Base-by-base conservation (phyloP, 2,113 vertebrate species). In the Climacteris rufus region DNA sequence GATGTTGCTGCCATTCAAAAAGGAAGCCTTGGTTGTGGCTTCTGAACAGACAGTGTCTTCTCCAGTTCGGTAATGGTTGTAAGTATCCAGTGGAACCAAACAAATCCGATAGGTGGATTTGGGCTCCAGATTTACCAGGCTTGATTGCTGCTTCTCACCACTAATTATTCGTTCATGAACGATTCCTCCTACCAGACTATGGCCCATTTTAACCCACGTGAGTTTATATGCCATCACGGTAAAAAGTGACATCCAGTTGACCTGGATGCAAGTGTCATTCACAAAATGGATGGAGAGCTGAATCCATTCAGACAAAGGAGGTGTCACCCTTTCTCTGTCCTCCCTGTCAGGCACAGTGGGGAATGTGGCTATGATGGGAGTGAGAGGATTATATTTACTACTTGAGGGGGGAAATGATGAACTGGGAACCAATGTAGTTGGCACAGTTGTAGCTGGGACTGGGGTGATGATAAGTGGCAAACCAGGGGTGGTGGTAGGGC, bases 201-300 rank as follows among this genome's bases (percentile, higher is more conserved):
- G 99, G 72, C 99, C 99, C 98, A 99, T 98, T 96, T 99, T 99
- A 89, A 99, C 99, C 99, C 99, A 99, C 0, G 99, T 99, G 89
- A 99, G 98, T 97, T 99, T 99, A 97, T 99, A 99, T 1, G 99
- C 98, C 76, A 98, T 98, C 82, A 99, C 99, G 0, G 98, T 98
- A 92, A 99, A 99, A 89, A 99, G 98, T 42, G 99, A 99, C 42
- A 98, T 98, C 99, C 99, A 99, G 97, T 98, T 98, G 87, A 99
- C 99, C 83, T 99, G 98, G 24, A 99, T 99, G 85, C 97, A 99
- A 31, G 98, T 99, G 77, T 99, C 98, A 83, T 99, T 99, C 82
- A 99, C 98, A 70, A 99, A 98, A 33, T 98, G 98, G 93, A 99
- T 98, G n/a, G 97, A 99, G 59, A 99, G 98, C 39, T 98, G 98